Conservation (phyloP, 2,888 invertebrate species). For the Platypus cylindrus region DNA sequence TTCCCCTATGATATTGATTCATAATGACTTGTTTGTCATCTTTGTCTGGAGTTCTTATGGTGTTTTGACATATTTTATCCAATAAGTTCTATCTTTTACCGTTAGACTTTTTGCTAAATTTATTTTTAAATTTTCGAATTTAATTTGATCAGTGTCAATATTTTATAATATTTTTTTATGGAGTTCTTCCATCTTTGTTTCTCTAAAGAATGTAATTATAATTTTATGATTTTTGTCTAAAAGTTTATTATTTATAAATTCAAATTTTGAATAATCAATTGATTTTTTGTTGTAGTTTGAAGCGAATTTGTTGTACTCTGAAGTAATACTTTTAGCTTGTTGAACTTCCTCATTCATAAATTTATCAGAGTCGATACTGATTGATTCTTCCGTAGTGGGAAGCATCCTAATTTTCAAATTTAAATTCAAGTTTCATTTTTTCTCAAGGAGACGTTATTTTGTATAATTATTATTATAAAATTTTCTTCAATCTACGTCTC, state of each 20-base stretch:
- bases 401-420: too few relatives aligned
- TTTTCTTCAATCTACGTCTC: too few relatives aligned
- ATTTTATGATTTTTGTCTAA: constrained; percentile 10
- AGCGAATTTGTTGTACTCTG: constrained; percentile 7
- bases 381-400: too few relatives aligned
- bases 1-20: constrained; percentile 7
- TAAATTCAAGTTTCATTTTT: too few relatives aligned
- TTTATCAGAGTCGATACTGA: too few relatives aligned
- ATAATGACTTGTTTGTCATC: constrained; percentile 7
- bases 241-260: constrained; percentile 8
- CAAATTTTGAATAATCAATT: constrained; percentile 12
- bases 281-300: constrained; percentile 6
- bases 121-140: too few relatives aligned
- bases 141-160: too few relatives aligned
- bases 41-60: constrained; percentile 6
- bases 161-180: constrained; percentile 7
- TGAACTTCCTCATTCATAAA: too few relatives aligned
- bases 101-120: too few relatives aligned
- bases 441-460: too few relatives aligned
- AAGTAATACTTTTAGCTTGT: constrained; percentile 2
- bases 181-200: constrained; percentile 9
- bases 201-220: constrained; percentile 10
- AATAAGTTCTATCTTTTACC: too few relatives aligned
- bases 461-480: too few relatives aligned
- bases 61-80: constrained; percentile 10